Evolutionary conservation across 30 jellyfish, hydroid and myxozoan species (phyloP).

Genomic region (Aurelia aurita): DNA sequence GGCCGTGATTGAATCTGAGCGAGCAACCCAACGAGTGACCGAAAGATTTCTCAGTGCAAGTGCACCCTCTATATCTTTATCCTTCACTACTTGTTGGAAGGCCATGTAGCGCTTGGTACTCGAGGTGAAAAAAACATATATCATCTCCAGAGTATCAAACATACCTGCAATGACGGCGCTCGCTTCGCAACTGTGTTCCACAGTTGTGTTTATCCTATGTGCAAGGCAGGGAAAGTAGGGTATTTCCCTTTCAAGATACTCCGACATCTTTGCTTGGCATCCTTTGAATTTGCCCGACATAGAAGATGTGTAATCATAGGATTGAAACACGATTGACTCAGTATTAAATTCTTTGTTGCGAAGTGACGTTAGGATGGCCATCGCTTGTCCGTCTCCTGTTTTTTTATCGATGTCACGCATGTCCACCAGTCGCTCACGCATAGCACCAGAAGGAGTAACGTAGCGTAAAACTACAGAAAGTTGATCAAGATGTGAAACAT

Average conservation of each 20-base stretch:
- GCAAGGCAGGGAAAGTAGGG: slow-evolving; percentile 69
- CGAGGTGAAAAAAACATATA: slow-evolving; percentile 58
- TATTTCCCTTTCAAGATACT: slow-evolving; percentile 59
- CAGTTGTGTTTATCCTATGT: slow-evolving; percentile 61
- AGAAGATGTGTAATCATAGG: slow-evolving; percentile 56
- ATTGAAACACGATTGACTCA: slow-evolving; percentile 64
- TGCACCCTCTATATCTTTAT: slow-evolving; percentile 60
- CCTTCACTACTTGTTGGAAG: slow-evolving; percentile 55
- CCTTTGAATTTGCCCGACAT: slow-evolving; percentile 72
- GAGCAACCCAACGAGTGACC: slow-evolving; percentile 59
- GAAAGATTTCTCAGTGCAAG: slow-evolving; percentile 54
- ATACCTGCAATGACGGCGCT: slow-evolving; percentile 66
- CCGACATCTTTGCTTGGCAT: slow-evolving; percentile 68
- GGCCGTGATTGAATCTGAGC: slow-evolving; percentile 31
- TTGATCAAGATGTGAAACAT: too few species aligned
- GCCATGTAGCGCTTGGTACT: slow-evolving; percentile 67
- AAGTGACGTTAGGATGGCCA: slow-evolving; percentile 61
- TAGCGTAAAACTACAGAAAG: slow-evolving; percentile 57
- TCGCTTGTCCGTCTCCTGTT: slow-evolving; percentile 68
- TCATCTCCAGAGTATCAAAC: slow-evolving; percentile 63
- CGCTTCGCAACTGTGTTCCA: slow-evolving; percentile 67
- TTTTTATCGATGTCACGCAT: slow-evolving; percentile 59
- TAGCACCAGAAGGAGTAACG: slow-evolving; percentile 58
- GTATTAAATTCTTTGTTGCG: slow-evolving; percentile 63
- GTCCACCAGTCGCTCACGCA: slow-evolving; percentile 55